Evolutionary conservation across 2,113 vertebrate genomes (phyloP), one percentile per base, ranked within the genome.

Genomic region (Setophaga petechia): DNA sequence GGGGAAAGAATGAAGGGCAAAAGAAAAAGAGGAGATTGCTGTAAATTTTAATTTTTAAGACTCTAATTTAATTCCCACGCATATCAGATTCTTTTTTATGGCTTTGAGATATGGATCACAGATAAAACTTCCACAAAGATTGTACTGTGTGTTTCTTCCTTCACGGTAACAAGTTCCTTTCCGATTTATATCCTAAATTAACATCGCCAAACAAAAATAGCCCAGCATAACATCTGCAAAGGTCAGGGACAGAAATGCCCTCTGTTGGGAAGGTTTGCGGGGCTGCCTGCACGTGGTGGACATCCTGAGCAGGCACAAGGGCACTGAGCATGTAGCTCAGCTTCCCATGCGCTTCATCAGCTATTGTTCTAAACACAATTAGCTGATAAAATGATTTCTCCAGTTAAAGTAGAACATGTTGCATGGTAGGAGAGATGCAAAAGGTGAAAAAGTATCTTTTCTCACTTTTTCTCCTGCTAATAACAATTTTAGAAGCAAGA

Each of bases 291-390:
- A 66, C 2, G 43, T 10, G 43, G n/a, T 87, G 89, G 63, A 95
- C 78, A 96, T 97, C 97, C 90, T 94, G 87, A 76, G 44, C 65
- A 84, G 76, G 66, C 86, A 79, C 44, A 37, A 43, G 28, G 91
- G 72, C 51, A 95, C 89, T 71, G 93, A 97, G 78, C 78, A 62
- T 57, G 24, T 31, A 90, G 72, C 80, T 63, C 49, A 90, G 75
- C 93, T 97, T 98, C 97, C 97, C 95, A 96, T 85, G 95, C 6
- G 10, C 84, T 57, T 49, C 72, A 88, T 91, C 76, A 80, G 35
- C 96, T 94, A 98, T 98, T 98, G 96, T 98, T 97, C 78, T 57
- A 84, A 96, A 94, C 58, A 98, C 94, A 98, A 97, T 97, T 92
- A 89, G 75, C 77, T 96, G 95, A 96, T 87, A 95, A 79, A 97